phyloP scores from a whole-genome alignment of 2,888 invertebrate genomes.

The Lagria hirta region DNA sequence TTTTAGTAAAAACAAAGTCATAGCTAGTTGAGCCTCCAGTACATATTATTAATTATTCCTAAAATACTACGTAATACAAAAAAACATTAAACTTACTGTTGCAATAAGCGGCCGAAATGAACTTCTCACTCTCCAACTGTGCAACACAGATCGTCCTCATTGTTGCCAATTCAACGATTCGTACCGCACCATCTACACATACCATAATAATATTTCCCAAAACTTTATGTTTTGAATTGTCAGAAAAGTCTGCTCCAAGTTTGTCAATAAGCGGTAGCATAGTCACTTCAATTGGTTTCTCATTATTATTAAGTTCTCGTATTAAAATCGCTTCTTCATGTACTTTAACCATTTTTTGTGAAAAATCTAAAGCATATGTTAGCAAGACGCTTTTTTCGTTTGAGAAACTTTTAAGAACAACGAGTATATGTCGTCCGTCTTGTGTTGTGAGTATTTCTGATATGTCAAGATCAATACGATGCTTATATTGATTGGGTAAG shows the following conservation, averaged over 20 bases:
- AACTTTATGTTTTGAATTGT: slow-evolving; percentile 37
- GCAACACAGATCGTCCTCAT: slow-evolving; percentile 70
- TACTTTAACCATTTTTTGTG: slow-evolving; percentile 56
- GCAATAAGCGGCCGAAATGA: slow-evolving; percentile 83
- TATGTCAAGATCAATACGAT: slow-evolving; percentile 58
- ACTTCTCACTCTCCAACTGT: slow-evolving; percentile 67
- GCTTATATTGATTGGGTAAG: slow-evolving; percentile 57
- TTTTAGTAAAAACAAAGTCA: slow-evolving; percentile 5
- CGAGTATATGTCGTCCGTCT: slow-evolving; percentile 68
- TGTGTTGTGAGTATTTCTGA: slow-evolving; percentile 69
- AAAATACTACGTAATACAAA: background rate
- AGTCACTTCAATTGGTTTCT: slow-evolving; percentile 71
- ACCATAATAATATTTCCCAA: slow-evolving; percentile 70
- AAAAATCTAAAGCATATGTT: slow-evolving; percentile 60
- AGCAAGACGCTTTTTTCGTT: slow-evolving; percentile 55
- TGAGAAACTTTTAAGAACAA: slow-evolving; percentile 55
- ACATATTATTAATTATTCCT: background rate
- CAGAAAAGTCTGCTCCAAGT: slow-evolving; percentile 30
- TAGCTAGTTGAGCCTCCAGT: background rate
- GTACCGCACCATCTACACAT: slow-evolving; percentile 72
- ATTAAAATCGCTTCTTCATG: slow-evolving; percentile 63
- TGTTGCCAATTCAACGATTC: slow-evolving; percentile 71
- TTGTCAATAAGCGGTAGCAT: slow-evolving; percentile 62
- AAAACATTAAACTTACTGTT: slow-evolving; percentile 61
- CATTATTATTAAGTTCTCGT: slow-evolving; percentile 63